Conservation (phyloP, 2,113 vertebrate species). For the Amazona vittata region DNA sequence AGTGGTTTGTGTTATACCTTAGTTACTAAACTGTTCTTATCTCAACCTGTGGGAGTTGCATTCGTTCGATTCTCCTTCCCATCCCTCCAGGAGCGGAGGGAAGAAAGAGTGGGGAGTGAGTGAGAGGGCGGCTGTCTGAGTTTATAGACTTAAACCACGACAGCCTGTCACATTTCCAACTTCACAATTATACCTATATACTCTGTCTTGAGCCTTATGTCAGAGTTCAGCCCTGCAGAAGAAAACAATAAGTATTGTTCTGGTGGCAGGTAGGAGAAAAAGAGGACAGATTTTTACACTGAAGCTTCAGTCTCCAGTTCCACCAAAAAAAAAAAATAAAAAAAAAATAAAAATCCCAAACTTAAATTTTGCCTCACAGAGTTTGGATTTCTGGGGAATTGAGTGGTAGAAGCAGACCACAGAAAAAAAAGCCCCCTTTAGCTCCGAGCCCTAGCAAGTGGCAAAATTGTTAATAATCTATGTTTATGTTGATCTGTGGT, state of each 20-base stretch:
- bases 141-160: no score
- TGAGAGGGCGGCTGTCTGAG: no score
- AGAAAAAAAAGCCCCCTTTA: background rate
- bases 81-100: no score
- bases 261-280: background rate
- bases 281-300: fast-evolving
- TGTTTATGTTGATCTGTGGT: background rate
- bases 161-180: background rate
- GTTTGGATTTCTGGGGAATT: background rate
- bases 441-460: background rate
- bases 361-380: background rate
- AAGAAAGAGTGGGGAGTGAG: no score
- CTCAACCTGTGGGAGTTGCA: no score
- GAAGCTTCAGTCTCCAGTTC: background rate
- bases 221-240: background rate
- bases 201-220: background rate
- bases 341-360: background rate
- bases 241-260: background rate
- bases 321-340: background rate
- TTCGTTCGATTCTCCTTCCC: no score
- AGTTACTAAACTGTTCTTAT: no score
- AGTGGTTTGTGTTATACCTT: no score
- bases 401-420: background rate
- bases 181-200: background rate
- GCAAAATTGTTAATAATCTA: background rate